phyloP scores from a whole-genome alignment of 2,113 vertebrate genomes.

The Pelusios castaneus region DNA sequence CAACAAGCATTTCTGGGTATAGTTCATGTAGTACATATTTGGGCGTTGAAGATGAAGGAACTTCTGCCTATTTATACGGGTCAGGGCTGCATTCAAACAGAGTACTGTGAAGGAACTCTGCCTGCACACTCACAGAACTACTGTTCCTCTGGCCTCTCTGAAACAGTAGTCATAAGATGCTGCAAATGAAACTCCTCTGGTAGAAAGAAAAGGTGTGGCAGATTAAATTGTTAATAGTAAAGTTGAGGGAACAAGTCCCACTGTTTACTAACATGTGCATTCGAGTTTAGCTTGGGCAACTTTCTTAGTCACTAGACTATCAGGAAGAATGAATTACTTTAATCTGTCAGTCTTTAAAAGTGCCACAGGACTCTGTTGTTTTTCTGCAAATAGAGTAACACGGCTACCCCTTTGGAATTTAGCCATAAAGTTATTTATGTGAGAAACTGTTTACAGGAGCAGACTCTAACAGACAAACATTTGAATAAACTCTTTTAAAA shows the following conservation, averaged over 20 bases:
- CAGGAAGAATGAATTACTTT: not conserved
- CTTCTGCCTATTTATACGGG: no score
- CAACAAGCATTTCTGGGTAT: no score
- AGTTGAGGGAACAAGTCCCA: not conserved
- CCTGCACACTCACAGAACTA: no score
- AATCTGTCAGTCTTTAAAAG: no score
- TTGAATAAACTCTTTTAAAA: not conserved
- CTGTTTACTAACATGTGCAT: not conserved
- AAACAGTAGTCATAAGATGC: no score
- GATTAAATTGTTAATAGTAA: not conserved
- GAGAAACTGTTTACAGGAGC: conserved; percentile 7
- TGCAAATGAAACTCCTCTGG: not conserved
- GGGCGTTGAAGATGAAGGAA: no score
- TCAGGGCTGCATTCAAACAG: no score
- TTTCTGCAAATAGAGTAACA: no score
- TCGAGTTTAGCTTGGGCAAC: not conserved
- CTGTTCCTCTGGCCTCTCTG: no score
- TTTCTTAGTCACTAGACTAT: not conserved
- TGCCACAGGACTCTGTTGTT: no score
- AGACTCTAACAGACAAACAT: conserved; percentile 18
- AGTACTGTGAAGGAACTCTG: no score
- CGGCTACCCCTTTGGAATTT: not conserved
- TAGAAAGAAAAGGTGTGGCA: not conserved
- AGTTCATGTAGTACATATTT: no score
- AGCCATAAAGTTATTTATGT: not conserved